Evolutionary conservation across 37 sponge, comb jelly and placozoan genomes (phyloP).

Genomic region (Axinella damicornis): DNA sequence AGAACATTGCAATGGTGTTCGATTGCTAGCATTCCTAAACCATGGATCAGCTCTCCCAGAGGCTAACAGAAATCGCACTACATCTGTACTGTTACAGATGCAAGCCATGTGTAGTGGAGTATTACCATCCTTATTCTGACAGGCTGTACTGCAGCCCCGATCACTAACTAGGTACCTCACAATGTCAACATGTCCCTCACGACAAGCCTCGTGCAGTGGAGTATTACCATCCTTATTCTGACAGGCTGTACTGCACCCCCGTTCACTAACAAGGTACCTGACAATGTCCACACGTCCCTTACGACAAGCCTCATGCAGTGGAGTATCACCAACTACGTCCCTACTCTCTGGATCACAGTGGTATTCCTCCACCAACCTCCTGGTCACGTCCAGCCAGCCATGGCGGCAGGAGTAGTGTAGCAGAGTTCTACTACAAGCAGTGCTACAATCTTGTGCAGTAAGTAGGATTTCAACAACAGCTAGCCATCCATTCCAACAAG

Average conservation of each 20-base stretch:
- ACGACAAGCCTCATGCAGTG: conserved; percentile 19
- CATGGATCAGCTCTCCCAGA: not conserved
- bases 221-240: not conserved
- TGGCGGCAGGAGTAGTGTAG: conserved; percentile 14
- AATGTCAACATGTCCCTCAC: no score
- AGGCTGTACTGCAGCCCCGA: no score
- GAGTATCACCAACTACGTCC: conserved; percentile 6
- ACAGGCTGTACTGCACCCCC: not conserved
- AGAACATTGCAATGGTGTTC: not conserved
- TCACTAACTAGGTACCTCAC: no score
- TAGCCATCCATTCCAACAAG: not conserved
- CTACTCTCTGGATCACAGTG: conserved; percentile 5
- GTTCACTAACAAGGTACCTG: not conserved
- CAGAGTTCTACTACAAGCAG: not conserved
- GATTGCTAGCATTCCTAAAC: not conserved
- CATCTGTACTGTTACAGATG: not conserved
- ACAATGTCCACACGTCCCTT: not conserved
- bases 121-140: no score
- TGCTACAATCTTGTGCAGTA: no score
- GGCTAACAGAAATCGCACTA: not conserved
- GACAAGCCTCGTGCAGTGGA: not conserved
- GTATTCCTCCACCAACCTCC: not conserved
- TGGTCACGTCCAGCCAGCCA: not conserved
- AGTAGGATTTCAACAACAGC: no score
- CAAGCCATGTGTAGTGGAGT: conserved; percentile 18